Base-by-base conservation (phyloP, 1,140 invertebrate species). In the Camponotus floridanus region DNA sequence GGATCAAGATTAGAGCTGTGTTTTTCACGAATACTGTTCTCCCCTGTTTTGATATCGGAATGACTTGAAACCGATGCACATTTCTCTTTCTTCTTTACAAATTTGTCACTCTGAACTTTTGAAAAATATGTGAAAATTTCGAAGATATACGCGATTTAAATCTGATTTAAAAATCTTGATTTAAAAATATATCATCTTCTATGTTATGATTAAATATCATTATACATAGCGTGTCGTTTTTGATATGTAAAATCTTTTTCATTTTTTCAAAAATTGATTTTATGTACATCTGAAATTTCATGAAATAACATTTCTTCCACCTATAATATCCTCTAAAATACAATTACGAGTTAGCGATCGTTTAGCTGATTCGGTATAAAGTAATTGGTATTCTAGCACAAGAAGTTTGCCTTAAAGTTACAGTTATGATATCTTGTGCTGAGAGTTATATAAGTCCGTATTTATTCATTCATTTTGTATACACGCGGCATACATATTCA, bases 1-100 rank as follows among this genome's bases (percentile, higher is more conserved):
- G 48, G 61, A 65, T 31, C n/a, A 89, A 89, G 88, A 89, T 89
- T 89, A 89, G 76, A 86, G 48, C 67, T 74, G 64, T 89, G 88
- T 89, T 89, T 26, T 89, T 89, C 84, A 65, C 61, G 76, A 48
- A 71, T 76, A 70, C 76, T 68, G 62, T 51, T 59, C 36, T 55
- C 80, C 87, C 85, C 42, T 65, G 78, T 73, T 83, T 61, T 86
- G 87, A 89, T 88, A 88, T 88, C 83, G 85, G 59, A 78, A 78
- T 57, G 59, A 85, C 73, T 85, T 18, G 59, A 39, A 89, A 89
- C 87, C 57, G 85, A 86, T 86, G 87, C 84, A 85, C 85, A 89
- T 89, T 89, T 89, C 85, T 89, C 88, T 88, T 88, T 33, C 78
- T 89, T 73, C 87, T 76, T 71, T 42, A 48, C 18, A 73, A 65